These are phyloP conservation scores for Clarias platycephalus DNA, from an alignment of 2,797 vertebrate species.

Conservation along the genomic window DNA sequence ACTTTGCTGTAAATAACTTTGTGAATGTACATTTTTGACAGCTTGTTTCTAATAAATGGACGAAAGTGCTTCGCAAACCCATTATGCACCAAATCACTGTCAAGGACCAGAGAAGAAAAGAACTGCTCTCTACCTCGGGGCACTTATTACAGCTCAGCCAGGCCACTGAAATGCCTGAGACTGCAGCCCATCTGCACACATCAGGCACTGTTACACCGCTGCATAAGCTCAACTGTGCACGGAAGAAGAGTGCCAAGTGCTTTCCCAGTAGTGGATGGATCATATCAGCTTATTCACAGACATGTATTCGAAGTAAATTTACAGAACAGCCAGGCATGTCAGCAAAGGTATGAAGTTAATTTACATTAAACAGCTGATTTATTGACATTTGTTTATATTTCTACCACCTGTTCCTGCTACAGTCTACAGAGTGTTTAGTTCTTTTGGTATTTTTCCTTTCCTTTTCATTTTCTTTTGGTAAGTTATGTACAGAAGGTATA, in stretches of 20 bases:
- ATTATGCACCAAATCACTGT: slow-evolving; percentile 23
- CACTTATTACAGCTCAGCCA: slow-evolving; percentile 32
- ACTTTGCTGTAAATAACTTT: slow-evolving; percentile 1
- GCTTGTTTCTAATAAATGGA: slow-evolving; percentile 17
- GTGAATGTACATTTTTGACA: slow-evolving; percentile 1
- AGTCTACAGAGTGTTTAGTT: not conserved
- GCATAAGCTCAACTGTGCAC: slow-evolving; percentile 56
- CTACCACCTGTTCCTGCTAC: not conserved
- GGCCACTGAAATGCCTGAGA: slow-evolving; percentile 62
- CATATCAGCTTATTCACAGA: slow-evolving; percentile 63
- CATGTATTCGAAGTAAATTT: slow-evolving; percentile 76
- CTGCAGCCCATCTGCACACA: slow-evolving; percentile 48
- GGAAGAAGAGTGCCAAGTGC: slow-evolving; percentile 63
- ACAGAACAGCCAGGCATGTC: slow-evolving; percentile 72
- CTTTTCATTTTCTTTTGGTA: no score
- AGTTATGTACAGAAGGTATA: no score
- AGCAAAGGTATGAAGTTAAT: slow-evolving; percentile 68
- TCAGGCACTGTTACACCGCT: slow-evolving; percentile 37
- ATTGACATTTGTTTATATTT: not conserved
- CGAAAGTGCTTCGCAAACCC: slow-evolving; percentile 12
- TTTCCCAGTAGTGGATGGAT: slow-evolving; percentile 74
- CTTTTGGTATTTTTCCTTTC: no score
- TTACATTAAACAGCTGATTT: not conserved
- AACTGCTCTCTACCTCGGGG: slow-evolving; percentile 7
- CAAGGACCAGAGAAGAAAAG: slow-evolving; percentile 24